Conservation (phyloP, 2,888 invertebrate genomes). For the Lysandra coridon region DNA sequence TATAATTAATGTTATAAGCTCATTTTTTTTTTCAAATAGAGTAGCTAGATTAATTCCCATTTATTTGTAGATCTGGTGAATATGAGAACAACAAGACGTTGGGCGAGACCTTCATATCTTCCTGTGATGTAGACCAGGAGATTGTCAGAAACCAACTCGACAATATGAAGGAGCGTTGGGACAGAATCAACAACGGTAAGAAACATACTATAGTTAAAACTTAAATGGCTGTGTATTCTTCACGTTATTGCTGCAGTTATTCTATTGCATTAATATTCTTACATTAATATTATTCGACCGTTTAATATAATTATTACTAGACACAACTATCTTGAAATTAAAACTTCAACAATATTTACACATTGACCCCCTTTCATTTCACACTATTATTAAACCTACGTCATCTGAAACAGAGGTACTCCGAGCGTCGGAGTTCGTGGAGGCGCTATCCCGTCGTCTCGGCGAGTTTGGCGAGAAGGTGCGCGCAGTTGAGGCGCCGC, state of each 20-base stretch:
- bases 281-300: too few relatives aligned
- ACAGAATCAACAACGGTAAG: conserved; percentile 90
- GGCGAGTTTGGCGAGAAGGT: conserved; percentile 92
- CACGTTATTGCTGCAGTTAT: too few relatives aligned
- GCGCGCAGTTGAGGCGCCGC: conserved; percentile 90
- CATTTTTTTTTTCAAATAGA: not conserved
- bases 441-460: conserved; percentile 90
- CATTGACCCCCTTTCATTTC: too few relatives aligned
- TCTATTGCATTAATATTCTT: too few relatives aligned
- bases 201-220: not conserved
- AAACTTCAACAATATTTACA: too few relatives aligned
- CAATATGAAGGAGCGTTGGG: conserved; percentile 93
- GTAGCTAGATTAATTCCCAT: not conserved
- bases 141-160: conserved; percentile 90
- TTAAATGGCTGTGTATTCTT: too few relatives aligned
- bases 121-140: conserved; percentile 95
- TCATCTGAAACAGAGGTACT: conserved; percentile 78
- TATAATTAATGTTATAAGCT: not conserved
- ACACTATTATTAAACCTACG: too few relatives aligned
- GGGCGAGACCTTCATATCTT: conserved; percentile 92
- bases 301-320: too few relatives aligned
- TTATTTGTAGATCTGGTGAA: conserved; percentile 86
- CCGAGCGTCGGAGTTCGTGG: conserved; percentile 88
- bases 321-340: too few relatives aligned
- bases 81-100: conserved; percentile 92